Evolutionary conservation across 2,113 vertebrate genomes (phyloP), one percentile per base, ranked within the genome.

Genomic region (Petromus typicus): DNA sequence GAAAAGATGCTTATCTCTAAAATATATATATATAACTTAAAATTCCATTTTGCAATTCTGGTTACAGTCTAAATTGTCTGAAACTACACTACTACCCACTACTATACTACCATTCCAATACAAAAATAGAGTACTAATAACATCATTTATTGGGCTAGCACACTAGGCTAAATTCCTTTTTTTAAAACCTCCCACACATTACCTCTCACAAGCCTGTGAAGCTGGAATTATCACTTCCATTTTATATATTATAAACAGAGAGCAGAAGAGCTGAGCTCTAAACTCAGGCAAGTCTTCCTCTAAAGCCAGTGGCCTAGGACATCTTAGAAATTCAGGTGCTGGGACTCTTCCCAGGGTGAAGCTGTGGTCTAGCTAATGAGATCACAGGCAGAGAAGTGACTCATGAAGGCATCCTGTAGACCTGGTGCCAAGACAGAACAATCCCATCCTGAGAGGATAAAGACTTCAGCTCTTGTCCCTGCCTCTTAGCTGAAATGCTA

Each of bases 211-310:
- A 82, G 43, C 84, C 57, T 75, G 7, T 84, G 73, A 93, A 34
- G 37, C 43, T 83, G 59, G 30, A 91, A 86, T 86, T 73, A 96
- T 63, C 80, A 76, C 64, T 56, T 94, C 48, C 16, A 67, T 95
- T 82, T 92, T 94, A 81, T 43, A 27, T 67, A 75, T 57, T 92
- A 64, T 84, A 95, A 93, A 96, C 27, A 43, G 56, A 91, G 22
- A 30, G 48, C 32, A 34, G 23, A 85, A 30, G 23, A 73, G 7
- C 75, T 89, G 20, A 20, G 27, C 17, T 51, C 94, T 90, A 95
- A 91, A 84, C 59, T 43, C 73, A 95, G 51, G 45, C 30, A 57
- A 76, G 17, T 67, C 45, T 87, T 48, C 61, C 32, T 67, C 54
- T 69, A 89, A 76, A 67, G 22, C 40, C 61, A n/a, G 27, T 56